Evolutionary conservation across 1,140 invertebrate genomes (phyloP).

Genomic region (Caenorhabditis tropicalis): DNA sequence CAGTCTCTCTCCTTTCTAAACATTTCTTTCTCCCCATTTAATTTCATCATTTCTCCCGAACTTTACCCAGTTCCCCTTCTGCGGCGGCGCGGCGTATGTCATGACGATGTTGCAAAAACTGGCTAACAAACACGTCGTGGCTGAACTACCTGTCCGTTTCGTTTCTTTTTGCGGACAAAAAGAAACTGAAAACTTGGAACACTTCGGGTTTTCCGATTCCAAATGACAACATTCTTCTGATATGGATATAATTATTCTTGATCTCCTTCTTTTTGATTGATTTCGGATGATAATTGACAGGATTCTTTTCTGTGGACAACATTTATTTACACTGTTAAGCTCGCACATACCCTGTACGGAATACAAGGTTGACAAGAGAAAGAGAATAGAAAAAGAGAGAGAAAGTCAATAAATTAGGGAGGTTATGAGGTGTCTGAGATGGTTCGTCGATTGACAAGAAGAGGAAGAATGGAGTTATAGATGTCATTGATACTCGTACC

Average conservation of each 20-base stretch:
- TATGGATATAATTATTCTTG: no score
- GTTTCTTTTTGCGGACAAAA: background rate
- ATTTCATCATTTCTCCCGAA: slow-evolving; percentile 14
- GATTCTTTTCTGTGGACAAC: background rate
- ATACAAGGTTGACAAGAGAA: background rate
- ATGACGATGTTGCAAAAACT: slow-evolving; percentile 31
- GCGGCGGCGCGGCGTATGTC: background rate
- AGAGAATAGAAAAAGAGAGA: no score
- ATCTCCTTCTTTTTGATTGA: background rate
- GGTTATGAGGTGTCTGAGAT: slow-evolving; percentile 37
- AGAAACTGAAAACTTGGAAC: slow-evolving; percentile 33
- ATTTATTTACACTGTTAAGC: slow-evolving; percentile 36
- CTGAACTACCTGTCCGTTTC: background rate
- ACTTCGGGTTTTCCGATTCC: background rate
- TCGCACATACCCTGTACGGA: slow-evolving; percentile 18
- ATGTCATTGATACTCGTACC: slow-evolving; percentile 29
- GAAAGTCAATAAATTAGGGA: slow-evolving; percentile 30
- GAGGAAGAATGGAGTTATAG: slow-evolving; percentile 26
- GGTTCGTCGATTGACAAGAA: slow-evolving; percentile 13
- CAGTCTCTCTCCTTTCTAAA: background rate
- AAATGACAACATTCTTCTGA: slow-evolving; percentile 1
- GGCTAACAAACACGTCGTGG: slow-evolving; percentile 10
- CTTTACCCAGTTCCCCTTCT: slow-evolving; percentile 25
- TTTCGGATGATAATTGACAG: background rate
- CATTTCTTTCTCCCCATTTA: background rate